Percentiles rank a stretch among this genome's conserved stretches.
Conservation (phyloP, 2,113 vertebrate genomes). For the Periophthalmodon schlosseri region DNA sequence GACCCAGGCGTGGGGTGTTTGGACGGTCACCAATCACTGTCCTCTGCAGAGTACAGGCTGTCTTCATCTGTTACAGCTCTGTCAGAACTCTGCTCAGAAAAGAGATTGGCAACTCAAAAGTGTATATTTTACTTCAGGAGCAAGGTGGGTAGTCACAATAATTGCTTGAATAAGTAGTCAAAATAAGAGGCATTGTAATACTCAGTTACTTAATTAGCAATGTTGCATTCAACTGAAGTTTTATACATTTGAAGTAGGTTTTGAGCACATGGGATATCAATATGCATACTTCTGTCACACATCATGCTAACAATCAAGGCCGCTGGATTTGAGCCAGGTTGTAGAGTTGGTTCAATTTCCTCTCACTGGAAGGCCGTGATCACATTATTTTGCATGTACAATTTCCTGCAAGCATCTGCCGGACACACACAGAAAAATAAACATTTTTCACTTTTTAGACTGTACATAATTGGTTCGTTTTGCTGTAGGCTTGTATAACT, state of each 20-base stretch:
- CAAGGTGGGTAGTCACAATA: background rate
- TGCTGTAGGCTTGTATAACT: background rate
- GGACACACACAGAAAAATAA: background rate
- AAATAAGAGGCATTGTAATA: no score
- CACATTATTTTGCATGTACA: background rate
- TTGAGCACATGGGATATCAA: no score
- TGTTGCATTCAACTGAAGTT: no score
- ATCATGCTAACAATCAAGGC: background rate
- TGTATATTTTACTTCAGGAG: background rate
- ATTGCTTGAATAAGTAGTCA: no score
- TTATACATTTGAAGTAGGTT: no score
- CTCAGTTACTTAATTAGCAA: no score
- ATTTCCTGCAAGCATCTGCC: background rate
- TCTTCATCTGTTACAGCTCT: conserved; percentile 35
- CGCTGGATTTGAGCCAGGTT: background rate
- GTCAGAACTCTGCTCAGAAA: conserved; percentile 42
- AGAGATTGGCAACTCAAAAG: conserved; percentile 15
- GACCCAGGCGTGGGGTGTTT: conserved; percentile 25
- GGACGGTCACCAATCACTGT: conserved; percentile 40
- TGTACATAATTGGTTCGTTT: background rate
- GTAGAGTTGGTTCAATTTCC: background rate
- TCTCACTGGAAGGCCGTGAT: background rate
- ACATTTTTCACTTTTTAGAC: background rate
- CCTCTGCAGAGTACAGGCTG: conserved; percentile 17
- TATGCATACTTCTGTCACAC: background rate